Base-by-base conservation (phyloP, 2,888 invertebrate species). In the Microctonus hyperodae region DNA sequence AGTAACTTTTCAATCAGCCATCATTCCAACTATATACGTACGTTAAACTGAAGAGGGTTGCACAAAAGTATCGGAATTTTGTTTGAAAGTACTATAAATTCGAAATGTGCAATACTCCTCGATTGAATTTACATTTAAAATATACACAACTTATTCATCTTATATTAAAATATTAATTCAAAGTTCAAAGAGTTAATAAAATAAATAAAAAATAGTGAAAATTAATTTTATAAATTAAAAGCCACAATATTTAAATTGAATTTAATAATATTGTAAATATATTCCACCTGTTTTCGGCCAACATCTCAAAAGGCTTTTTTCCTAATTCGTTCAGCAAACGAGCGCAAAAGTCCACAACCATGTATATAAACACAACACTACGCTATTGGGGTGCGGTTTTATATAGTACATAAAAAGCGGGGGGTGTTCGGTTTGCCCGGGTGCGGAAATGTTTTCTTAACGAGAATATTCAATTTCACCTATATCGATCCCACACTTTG, bases 1-100 rank as follows among this genome's bases (percentile, higher is more conserved):
- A 70, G 77, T 78, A 79, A 79, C 80, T 80, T 81, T 81, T 79
- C 79, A 79, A 81, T 82, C 82, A 80, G 70, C 61, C 62, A 7
- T 16, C 16, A 44, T 44, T 44, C 44, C 44, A 44, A 44, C 16
- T 16, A 16, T 28, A 28, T 28, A 28, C 28, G 28, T 28, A 50
- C 35, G 33, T 28, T 22, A 7, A 31, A 28, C 1, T 23, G 44
- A 55, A 4, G 16, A 44, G 16, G 44, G 44, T 7, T 44, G 44
- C 5, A 44, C 6, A n/a, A 44, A 44, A 44, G 44, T 44, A 44
- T 44, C 16, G 20, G 44, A 44, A 44, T 44, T 44, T 44, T 5
- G 44, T 44, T 16, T 16, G n/a, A 4, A 3, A 44, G 7, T 16
- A 44, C 6, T 16, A n/a, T 20, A 44, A 7, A 44, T n/a, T n/a